Percentiles rank a stretch among this genome's conserved stretches.
Evolutionary conservation across 1,140 invertebrate species (phyloP).

Genomic region (Bradysia coprophila): DNA sequence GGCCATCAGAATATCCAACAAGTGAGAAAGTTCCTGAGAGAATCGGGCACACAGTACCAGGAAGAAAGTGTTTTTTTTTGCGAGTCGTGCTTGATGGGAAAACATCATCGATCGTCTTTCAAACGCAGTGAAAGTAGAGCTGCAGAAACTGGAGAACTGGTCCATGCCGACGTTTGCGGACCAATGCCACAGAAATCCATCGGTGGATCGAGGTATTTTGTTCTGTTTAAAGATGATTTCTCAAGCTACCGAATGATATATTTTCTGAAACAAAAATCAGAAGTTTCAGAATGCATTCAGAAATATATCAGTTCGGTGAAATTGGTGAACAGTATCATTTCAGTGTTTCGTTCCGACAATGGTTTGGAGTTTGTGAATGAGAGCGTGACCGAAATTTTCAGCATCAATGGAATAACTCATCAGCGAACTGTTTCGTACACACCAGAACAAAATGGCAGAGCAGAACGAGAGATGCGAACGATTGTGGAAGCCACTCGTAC

Average conservation of each 20-base stretch:
- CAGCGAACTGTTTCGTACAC: conserved; percentile 22
- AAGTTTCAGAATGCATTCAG: conserved; percentile 15
- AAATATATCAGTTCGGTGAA: conserved; percentile 18
- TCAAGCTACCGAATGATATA: conserved; percentile 18
- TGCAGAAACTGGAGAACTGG: conserved; percentile 15
- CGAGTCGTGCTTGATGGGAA: conserved; percentile 21
- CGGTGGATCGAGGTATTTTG: conserved; percentile 16
- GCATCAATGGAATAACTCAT: conserved; percentile 15
- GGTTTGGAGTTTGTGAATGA: conserved; percentile 22
- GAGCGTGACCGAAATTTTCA: conserved; percentile 13
- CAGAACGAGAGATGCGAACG: neutral
- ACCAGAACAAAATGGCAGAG: conserved; percentile 26
- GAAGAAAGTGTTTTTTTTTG: neutral
- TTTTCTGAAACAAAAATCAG: conserved; percentile 22
- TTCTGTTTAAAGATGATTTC: conserved; percentile 24
- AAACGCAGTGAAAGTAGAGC: conserved; percentile 8
- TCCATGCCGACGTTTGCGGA: conserved; percentile 25
- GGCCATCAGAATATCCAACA: conserved; percentile 22
- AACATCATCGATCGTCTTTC: conserved; percentile 17
- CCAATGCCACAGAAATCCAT: conserved; percentile 23
- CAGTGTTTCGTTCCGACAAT: conserved; percentile 24
- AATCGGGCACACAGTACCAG: conserved; percentile 13
- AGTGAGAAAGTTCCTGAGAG: conserved; percentile 14
- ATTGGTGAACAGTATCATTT: conserved; percentile 15
- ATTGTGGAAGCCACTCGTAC: neutral